Evolutionary conservation across 64 coral and sea anemone species (phyloP).

Genomic region (Actinia tenebrosa): DNA sequence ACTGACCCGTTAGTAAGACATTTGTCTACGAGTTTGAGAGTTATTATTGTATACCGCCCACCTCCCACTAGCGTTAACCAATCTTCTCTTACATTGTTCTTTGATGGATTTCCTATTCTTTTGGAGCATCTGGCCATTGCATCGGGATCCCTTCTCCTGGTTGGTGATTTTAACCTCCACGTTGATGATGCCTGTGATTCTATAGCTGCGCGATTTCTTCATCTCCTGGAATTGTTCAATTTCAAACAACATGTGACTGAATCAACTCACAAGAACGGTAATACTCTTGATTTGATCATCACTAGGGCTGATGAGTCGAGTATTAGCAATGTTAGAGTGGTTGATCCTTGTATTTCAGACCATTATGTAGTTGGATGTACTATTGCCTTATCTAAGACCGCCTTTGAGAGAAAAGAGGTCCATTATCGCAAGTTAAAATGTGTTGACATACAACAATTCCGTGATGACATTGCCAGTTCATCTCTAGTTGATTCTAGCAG

Average conservation of each 20-base stretch:
- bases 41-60: not conserved
- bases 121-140: not conserved
- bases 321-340: too few species aligned
- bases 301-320: not conserved
- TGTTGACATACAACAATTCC: too few species aligned
- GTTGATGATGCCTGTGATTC: not conserved
- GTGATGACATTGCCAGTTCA: too few species aligned
- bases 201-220: not conserved
- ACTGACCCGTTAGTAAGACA: not conserved
- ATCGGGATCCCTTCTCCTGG: not conserved
- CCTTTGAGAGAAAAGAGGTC: too few species aligned
- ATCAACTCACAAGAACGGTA: not conserved
- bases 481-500: too few species aligned
- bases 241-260: slow-evolving; percentile 1
- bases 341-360: too few species aligned
- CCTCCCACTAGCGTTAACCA: not conserved
- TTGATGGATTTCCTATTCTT: slow-evolving; percentile 15
- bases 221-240: not conserved
- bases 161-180: slow-evolving; percentile 26
- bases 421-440: too few species aligned
- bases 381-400: too few species aligned
- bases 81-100: not conserved
- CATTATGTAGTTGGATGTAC: too few species aligned
- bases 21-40: slow-evolving; percentile 3
- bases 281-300: slow-evolving; percentile 8